These are phyloP conservation scores for Hydrocynus forskahlii DNA, from an alignment of 2,797 vertebrate genomes.

Conservation along the genomic window DNA sequence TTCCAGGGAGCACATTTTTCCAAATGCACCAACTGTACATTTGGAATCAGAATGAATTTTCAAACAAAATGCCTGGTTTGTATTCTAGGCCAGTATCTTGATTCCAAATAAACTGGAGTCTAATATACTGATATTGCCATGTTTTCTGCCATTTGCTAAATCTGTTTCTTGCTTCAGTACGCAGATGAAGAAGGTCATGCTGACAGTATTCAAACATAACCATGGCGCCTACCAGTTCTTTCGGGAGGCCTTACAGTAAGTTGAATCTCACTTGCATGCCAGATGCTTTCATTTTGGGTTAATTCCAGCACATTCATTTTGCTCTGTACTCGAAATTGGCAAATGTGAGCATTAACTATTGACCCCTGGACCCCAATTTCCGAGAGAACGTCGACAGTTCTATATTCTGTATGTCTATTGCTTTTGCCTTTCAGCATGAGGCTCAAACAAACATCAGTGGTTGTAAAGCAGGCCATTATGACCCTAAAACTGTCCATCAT, in stretches of 20 bases:
- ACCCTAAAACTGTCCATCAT: no score
- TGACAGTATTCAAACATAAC: constrained; percentile 98
- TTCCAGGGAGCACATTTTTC: neutral
- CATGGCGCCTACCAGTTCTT: constrained; percentile 96
- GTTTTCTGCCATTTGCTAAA: neutral
- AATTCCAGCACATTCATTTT: neutral
- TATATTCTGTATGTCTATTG: neutral
- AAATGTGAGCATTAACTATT: no score
- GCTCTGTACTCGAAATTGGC: neutral
- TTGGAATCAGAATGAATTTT: no score
- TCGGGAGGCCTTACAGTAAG: constrained; percentile 95
- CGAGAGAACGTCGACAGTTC: neutral
- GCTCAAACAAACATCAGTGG: neutral
- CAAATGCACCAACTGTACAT: no score
- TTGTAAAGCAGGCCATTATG: no score
- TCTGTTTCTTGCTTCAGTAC: constrained; percentile 76
- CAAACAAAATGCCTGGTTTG: no score
- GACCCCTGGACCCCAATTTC: no score
- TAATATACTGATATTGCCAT: neutral
- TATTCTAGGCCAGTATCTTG: no score
- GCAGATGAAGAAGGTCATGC: constrained; percentile 98
- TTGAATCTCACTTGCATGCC: constrained; percentile 18
- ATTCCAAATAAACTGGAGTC: no score
- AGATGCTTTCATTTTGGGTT: neutral
- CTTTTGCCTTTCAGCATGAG: neutral